Evolutionary conservation across 2,113 vertebrate species (phyloP).

Genomic region (Sorex fumeus): DNA sequence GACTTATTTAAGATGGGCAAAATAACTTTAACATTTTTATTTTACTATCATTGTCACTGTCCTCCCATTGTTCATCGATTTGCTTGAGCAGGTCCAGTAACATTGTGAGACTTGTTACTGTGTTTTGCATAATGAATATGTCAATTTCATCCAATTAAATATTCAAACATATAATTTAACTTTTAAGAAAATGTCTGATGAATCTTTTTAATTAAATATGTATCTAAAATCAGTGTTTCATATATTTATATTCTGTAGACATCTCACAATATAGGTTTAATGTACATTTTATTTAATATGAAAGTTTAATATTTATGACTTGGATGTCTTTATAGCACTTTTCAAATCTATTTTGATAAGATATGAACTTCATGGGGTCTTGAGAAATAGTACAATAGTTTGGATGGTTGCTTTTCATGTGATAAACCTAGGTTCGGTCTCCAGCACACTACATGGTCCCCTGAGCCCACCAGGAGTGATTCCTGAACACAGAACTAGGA

Average conservation of each 20-base stretch:
- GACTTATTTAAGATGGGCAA: neutral
- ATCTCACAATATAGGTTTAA: neutral
- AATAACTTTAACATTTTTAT: neutral
- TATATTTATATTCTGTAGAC: constrained; percentile 19
- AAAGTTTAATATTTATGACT: neutral
- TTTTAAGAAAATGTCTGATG: constrained; percentile 4
- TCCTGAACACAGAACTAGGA: too few species aligned
- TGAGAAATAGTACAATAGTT: too few species aligned
- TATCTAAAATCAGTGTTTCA: constrained; percentile 39
- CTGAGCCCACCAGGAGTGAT: too few species aligned
- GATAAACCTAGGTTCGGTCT: too few species aligned
- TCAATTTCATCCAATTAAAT: constrained; percentile 4
- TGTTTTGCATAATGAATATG: too few species aligned
- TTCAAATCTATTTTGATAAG: neutral
- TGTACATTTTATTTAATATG: neutral
- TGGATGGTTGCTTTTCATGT: too few species aligned
- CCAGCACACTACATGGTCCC: too few species aligned
- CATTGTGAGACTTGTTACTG: too few species aligned
- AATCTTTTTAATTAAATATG: neutral
- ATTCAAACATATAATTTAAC: constrained; percentile 37
- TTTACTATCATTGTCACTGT: too few species aligned
- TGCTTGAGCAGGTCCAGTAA: too few species aligned
- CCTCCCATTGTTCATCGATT: too few species aligned
- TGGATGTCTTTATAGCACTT: neutral
- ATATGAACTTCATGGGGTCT: too few species aligned